phyloP scores from a whole-genome alignment of 2,113 vertebrate species.

The Zapornia atra region DNA sequence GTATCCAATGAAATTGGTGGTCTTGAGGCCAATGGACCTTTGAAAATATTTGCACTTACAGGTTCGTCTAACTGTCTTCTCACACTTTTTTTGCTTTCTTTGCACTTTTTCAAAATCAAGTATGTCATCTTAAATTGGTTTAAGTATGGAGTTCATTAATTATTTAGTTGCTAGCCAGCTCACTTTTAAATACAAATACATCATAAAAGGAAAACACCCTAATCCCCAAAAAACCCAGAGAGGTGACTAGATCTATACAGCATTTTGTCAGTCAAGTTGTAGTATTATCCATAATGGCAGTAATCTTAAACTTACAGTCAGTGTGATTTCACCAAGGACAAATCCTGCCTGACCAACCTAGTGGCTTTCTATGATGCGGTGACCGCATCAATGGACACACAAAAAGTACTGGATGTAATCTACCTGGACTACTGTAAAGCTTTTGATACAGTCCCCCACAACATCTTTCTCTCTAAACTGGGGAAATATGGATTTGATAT shows the following conservation, averaged over 20 bases:
- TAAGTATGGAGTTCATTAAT: not conserved
- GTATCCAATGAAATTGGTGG: not conserved
- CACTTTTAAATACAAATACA: not conserved
- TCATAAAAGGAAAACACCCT: not conserved
- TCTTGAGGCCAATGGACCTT: not conserved
- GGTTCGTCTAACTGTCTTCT: not conserved
- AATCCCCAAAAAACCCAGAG: not conserved
- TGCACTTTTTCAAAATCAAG: not conserved
- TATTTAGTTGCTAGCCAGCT: not conserved
- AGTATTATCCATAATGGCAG: not conserved
- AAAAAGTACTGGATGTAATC: too few species aligned
- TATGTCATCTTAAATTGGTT: not conserved
- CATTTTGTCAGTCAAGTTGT: not conserved
- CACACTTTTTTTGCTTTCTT: not conserved
- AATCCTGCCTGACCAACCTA: too few species aligned
- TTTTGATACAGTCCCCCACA: too few species aligned
- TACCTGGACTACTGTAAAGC: too few species aligned
- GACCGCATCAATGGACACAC: too few species aligned
- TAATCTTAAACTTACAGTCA: not conserved
- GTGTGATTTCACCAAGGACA: too few species aligned
- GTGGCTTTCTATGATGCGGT: too few species aligned
- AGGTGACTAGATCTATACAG: not conserved
- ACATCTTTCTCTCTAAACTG: too few species aligned
- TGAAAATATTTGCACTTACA: not conserved
- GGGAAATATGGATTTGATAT: too few species aligned